These are phyloP conservation scores for Parasteatoda lunata DNA, from an alignment of 2,888 invertebrate species.

Conservation along the genomic window DNA sequence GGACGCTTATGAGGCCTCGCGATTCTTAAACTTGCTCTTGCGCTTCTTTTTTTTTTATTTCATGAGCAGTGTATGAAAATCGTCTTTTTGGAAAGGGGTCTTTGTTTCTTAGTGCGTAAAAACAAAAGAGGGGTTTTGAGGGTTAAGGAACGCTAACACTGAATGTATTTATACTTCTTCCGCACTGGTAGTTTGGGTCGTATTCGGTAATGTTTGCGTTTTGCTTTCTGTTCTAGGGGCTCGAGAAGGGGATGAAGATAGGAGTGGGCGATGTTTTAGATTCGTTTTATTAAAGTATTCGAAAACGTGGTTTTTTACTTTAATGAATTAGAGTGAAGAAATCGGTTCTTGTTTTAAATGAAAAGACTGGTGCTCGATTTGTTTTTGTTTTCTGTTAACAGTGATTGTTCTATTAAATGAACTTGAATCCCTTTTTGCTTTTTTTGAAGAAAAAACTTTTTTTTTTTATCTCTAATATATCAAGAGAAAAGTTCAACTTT, in stretches of 20 bases:
- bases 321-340: slow-evolving; percentile 4
- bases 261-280: background rate
- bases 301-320: background rate
- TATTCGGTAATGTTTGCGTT: slow-evolving; percentile 39
- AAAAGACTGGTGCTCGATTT: too few relatives aligned
- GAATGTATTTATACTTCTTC: slow-evolving; percentile 65
- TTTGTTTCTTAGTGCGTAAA: slow-evolving; percentile 40
- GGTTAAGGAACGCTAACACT: slow-evolving; percentile 50
- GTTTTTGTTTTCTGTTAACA: too few relatives aligned
- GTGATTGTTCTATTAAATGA: too few relatives aligned
- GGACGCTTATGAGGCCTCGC: slow-evolving; percentile 62
- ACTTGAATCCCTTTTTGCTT: too few relatives aligned
- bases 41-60: slow-evolving; percentile 5
- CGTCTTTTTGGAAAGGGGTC: slow-evolving; percentile 30
- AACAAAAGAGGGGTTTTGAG: slow-evolving; percentile 30
- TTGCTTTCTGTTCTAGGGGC: background rate
- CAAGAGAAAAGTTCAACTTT: too few relatives aligned
- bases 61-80: slow-evolving; percentile 27
- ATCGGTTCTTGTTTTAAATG: background rate
- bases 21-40: slow-evolving; percentile 45
- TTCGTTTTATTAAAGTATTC: slow-evolving; percentile 6
- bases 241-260: background rate
- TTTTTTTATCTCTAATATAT: too few relatives aligned
- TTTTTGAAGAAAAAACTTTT: too few relatives aligned
- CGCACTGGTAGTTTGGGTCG: slow-evolving; percentile 56